phyloP scores from a whole-genome alignment of 37 sponge, comb jelly and placozoan species.

The Beroe forskalii region DNA sequence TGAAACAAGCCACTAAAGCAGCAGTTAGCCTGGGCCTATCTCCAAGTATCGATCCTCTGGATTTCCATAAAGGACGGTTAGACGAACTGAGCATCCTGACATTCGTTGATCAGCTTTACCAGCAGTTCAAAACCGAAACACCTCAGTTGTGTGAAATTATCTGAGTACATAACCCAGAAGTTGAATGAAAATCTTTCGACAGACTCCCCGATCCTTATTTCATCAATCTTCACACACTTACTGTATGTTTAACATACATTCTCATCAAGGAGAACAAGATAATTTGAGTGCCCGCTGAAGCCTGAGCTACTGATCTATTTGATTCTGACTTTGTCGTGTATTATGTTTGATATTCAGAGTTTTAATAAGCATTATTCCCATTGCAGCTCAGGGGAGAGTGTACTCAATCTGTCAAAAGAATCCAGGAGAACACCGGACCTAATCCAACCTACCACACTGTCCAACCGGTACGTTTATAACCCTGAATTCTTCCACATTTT shows the following conservation, averaged over 20 bases:
- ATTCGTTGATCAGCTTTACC: constrained; percentile 53
- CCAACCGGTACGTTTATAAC: not conserved
- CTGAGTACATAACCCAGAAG: too few species aligned
- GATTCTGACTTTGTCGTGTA: too few species aligned
- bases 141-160: too few species aligned
- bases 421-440: not conserved
- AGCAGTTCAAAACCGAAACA: constrained; percentile 14
- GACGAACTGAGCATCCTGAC: constrained; percentile 42
- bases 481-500: too few species aligned
- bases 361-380: too few species aligned
- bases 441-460: not conserved
- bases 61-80: constrained; percentile 11
- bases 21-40: constrained; percentile 6
- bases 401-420: not conserved
- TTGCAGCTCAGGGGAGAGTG: not conserved
- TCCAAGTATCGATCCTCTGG: constrained; percentile 39
- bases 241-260: too few species aligned
- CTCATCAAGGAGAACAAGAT: too few species aligned
- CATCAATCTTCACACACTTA: not conserved
- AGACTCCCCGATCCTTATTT: too few species aligned
- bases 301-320: too few species aligned
- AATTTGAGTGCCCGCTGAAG: too few species aligned
- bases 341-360: too few species aligned
- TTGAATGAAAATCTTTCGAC: too few species aligned
- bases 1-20: constrained; percentile 58